Base-by-base conservation (phyloP, 1,140 invertebrate genomes). In the Hermetia illucens region DNA sequence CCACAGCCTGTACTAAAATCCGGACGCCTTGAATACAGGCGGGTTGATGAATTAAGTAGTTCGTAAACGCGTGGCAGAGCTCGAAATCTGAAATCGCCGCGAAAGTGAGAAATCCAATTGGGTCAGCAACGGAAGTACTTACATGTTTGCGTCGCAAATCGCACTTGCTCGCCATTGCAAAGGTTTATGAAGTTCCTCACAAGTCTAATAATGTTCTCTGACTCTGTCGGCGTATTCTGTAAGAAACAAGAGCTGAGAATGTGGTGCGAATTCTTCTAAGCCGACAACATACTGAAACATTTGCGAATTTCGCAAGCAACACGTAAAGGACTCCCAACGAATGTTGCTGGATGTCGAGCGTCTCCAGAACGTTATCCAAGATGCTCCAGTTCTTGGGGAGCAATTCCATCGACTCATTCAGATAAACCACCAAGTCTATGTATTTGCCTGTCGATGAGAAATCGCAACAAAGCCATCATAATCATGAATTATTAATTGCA, bases 331-430 rank as follows among this genome's bases (percentile, higher is more conserved):
- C 75, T 16, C 86, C 87, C 15, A 93, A 61, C 12, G 86, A 89
- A 65, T 93, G 85, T 52, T 91, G 82, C 51, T 90, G 83, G 22
- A 87, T 62, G 60, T 92, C 83, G 15, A 94, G 65, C 2, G 86
- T 90, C 55, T 87, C 85, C 44, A 92, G 64, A 15, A 91, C 87
- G 62, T 81, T 91, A 53, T 88, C 87, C 42, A 94, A 64, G 56
- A 90, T 83, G 41, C 75, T 75, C 44, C 69, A 71, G 66, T 91
- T 89, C 51, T 86, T 81, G 29, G 75, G 62, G n/a, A 93, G 62
- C 1, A 82, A 64, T 31, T 91, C 83, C 32, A 73, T 71, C 31
- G 77, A 82, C 56, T 91, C 90, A 25, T 64, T 72, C 45, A 93
- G 73, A 45, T 79, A 73, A 31, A 87, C 84, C 49, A 72, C 77